Evolutionary conservation across 2,888 invertebrate species (phyloP).

Genomic region (Lutraria lutraria): DNA sequence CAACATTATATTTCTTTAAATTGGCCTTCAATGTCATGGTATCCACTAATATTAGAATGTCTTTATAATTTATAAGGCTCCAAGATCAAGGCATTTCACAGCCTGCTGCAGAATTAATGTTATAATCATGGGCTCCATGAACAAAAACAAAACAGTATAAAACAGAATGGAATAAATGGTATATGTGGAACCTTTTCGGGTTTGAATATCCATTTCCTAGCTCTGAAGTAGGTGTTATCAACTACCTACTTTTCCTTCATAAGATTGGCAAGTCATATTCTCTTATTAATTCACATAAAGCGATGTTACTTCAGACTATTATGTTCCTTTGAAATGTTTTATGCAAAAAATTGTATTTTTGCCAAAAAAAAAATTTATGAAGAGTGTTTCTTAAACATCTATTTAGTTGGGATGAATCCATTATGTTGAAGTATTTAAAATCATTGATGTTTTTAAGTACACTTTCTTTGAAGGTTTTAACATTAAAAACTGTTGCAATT

Average conservation of each 20-base stretch:
- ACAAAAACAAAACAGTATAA: too few relatives aligned
- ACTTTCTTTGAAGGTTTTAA: conserved; percentile 52
- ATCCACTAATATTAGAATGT: too few relatives aligned
- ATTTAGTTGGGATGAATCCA: conserved; percentile 58
- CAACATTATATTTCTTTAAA: too few relatives aligned
- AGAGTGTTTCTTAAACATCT: conserved; percentile 56
- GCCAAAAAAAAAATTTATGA: conserved; percentile 48
- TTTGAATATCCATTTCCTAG: conserved; percentile 34
- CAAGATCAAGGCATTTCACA: too few relatives aligned
- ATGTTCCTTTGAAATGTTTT: conserved; percentile 28
- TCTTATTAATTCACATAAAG: conserved; percentile 41
- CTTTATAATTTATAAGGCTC: too few relatives aligned
- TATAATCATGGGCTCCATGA: too few relatives aligned
- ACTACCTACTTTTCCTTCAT: too few relatives aligned
- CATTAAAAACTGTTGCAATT: conserved; percentile 55
- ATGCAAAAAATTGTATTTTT: conserved; percentile 15
- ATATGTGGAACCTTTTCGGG: conserved; percentile 40
- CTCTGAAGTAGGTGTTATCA: too few relatives aligned
- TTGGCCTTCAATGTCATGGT: too few relatives aligned
- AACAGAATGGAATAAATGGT: conserved; percentile 38
- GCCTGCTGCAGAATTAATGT: too few relatives aligned
- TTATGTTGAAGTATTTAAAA: conserved; percentile 46
- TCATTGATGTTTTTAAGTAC: conserved; percentile 40
- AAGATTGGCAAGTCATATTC: too few relatives aligned
- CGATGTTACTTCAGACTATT: too few relatives aligned